phyloP scores from a whole-genome alignment of 2,888 invertebrate species.

The Nowickia ferox region DNA sequence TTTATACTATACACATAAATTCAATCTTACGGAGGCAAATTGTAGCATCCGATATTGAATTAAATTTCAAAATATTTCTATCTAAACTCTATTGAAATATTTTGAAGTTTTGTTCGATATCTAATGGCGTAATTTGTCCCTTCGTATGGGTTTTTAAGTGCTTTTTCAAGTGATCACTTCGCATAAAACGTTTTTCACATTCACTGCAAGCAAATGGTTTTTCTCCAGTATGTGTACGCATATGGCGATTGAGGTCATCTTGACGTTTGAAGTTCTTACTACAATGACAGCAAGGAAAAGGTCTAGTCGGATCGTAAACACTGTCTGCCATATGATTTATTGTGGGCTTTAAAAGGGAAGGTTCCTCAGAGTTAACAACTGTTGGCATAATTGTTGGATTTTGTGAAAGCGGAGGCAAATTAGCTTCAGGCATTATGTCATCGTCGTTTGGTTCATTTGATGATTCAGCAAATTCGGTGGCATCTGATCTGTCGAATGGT shows the following conservation, averaged over 20 bases:
- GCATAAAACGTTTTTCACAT: constrained; percentile 79
- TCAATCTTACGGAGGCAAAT: no score
- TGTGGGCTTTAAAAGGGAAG: neutral
- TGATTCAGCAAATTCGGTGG: neutral
- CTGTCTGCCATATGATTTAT: constrained; percentile 5
- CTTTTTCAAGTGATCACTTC: constrained; percentile 81
- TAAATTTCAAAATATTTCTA: no score
- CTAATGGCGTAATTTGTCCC: constrained; percentile 1
- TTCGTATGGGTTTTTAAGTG: constrained; percentile 80
- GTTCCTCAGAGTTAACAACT: neutral
- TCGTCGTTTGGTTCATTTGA: constrained; percentile 66
- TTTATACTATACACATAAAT: no score
- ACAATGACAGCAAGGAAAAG: constrained; percentile 78
- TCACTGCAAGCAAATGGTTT: constrained; percentile 79
- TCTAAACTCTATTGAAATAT: no score
- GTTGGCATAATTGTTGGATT: neutral
- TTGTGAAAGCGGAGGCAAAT: constrained; percentile 66
- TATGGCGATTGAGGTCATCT: constrained; percentile 81
- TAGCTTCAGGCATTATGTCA: constrained; percentile 72
- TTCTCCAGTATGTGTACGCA: constrained; percentile 80
- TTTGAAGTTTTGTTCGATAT: no score
- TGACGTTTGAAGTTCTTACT: constrained; percentile 79
- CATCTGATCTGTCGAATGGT: constrained; percentile 4
- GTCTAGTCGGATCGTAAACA: constrained; percentile 75
- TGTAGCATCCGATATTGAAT: no score